Conservation (phyloP, 1,140 invertebrate genomes). For the Bombus vancouverensis region DNA sequence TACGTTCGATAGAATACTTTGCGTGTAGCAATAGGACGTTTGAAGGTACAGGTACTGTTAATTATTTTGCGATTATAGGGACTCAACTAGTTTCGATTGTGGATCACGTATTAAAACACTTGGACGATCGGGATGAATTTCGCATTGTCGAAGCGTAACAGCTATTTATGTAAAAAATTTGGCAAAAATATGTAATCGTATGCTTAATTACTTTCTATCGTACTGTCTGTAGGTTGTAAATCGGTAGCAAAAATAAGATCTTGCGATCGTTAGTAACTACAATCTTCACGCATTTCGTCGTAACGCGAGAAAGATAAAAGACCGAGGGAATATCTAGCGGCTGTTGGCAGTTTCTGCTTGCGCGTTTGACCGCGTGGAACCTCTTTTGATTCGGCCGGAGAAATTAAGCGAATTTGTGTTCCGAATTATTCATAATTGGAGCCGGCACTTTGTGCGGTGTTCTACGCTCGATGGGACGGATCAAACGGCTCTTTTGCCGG, state of each 20-base stretch:
- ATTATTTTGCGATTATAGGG: neutral
- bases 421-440: conserved; percentile 79
- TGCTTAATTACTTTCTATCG: neutral
- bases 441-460: conserved; percentile 66
- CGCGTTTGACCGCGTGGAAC: conserved; percentile 9
- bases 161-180: neutral
- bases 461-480: conserved; percentile 68
- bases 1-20: neutral
- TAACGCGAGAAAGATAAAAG: conserved; percentile 13
- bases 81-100: neutral
- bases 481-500: conserved; percentile 80
- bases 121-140: neutral
- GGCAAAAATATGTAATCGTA: neutral
- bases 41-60: neutral
- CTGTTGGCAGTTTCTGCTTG: conserved; percentile 16
- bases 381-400: conserved; percentile 51
- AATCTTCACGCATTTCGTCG: neutral
- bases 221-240: neutral
- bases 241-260: neutral
- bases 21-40: neutral
- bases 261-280: neutral
- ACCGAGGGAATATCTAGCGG: conserved; percentile 9
- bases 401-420: conserved; percentile 77
- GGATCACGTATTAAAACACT: neutral
- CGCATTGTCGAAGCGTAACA: neutral